Evolutionary conservation across 2,888 invertebrate genomes (phyloP).

Genomic region (Formica aserva): DNA sequence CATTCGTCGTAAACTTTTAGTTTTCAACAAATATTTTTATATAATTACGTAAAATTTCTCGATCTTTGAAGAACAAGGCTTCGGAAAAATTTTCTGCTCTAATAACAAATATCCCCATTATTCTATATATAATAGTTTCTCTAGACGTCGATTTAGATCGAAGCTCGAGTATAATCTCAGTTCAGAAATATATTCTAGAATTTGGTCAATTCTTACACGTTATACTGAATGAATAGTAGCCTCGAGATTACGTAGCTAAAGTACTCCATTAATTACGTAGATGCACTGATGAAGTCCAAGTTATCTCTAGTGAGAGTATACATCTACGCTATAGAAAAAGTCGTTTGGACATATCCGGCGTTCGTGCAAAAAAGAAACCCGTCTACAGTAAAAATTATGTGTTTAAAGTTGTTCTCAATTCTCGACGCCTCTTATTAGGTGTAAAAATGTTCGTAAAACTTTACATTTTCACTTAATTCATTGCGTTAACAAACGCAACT

Average conservation of each 20-base stretch:
- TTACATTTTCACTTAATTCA: background rate
- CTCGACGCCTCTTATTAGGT: background rate
- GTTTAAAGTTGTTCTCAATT: background rate
- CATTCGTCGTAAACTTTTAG: background rate
- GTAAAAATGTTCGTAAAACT: background rate
- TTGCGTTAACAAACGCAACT: background rate
- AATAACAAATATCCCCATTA: conserved; percentile 63
- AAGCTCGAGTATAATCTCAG: conserved; percentile 63
- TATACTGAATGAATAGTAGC: conserved; percentile 58
- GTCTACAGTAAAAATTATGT: background rate
- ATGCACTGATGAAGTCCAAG: background rate
- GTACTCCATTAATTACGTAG: conserved; percentile 23
- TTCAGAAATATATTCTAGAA: conserved; percentile 64
- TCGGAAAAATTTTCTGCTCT: conserved; percentile 38
- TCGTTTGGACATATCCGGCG: conserved; percentile 14
- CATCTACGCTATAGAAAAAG: conserved; percentile 9
- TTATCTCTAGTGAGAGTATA: background rate
- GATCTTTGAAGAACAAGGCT: background rate
- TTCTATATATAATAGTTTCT: conserved; percentile 38
- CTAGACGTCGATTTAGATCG: conserved; percentile 58
- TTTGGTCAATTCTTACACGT: conserved; percentile 72
- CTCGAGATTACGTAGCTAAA: conserved; percentile 54
- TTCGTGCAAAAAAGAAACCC: background rate
- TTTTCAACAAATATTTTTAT: background rate
- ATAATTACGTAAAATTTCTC: background rate